Base-by-base conservation (phyloP, 2,797 vertebrate genomes). In the Fundulus diaphanus region DNA sequence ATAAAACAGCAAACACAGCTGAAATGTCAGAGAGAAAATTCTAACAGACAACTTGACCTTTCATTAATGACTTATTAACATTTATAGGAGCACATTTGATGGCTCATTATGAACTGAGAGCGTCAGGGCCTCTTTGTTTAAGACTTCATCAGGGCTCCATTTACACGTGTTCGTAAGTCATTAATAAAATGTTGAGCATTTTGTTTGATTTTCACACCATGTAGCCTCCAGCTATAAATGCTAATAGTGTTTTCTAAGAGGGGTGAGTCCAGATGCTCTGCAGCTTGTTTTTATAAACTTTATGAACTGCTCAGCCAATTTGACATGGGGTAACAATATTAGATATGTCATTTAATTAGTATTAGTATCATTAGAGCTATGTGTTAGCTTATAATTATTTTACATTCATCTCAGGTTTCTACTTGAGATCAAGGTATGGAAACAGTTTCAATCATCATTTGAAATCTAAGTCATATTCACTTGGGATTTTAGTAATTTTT, bases 61-160 rank as follows among this genome's bases (percentile, higher is more conserved):
- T 87, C 79, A 86, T 87, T 78, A 85, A 86, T 74, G 68, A 76
- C 76, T 76, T 81, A 78, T 86, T 82, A 85, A 81, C 81, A 84
- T 87, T 78, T 74, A 72, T 71, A 78, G 69, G 69, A 40, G 49
- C 70, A 68, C 18, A 69, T 79, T 35, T 77, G 72, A 77, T 29
- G 66, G 77, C 66, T 76, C 66, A 70, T 85, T 82, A 76, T 80
- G 76, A 82, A 56, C 57, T 24, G 76, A 73, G 72, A 68, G 63
- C 73, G 81, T 74, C 78, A 0, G 49, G 72, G 73, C 81, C 80
- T 27, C 72, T 71, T 75, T 68, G 78, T 82, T 69, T 80, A 79
- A 83, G 76, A 68, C 80, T 83, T 51, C 48, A 86, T 84, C 72
- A 77, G 9, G 42, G 68, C 61, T 18, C 73, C 73, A 51, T 73